These are phyloP conservation scores for Daptonema setosum DNA, from an alignment of 2,888 invertebrate species.

Conservation along the genomic window DNA sequence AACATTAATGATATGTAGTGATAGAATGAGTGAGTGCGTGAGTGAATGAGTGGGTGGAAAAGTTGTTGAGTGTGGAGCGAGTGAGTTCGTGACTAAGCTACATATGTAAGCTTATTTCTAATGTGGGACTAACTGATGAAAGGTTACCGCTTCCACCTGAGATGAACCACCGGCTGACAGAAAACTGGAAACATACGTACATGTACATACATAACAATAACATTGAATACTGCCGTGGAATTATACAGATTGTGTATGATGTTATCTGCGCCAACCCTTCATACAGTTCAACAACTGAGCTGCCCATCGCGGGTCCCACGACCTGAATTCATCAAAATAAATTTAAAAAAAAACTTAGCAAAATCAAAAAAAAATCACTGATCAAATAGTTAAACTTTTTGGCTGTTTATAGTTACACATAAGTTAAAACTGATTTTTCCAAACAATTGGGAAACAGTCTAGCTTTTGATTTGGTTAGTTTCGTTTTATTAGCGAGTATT, in stretches of 20 bases:
- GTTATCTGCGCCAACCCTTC: not conserved
- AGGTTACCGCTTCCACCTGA: constrained; percentile 1
- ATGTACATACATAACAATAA: not conserved
- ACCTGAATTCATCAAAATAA: no score
- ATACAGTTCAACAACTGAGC: no score
- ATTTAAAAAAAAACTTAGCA: no score
- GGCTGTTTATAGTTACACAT: no score
- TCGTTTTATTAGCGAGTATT: not conserved
- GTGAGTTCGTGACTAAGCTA: no score
- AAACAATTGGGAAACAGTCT: no score
- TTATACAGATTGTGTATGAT: not conserved
- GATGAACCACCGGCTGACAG: not conserved
- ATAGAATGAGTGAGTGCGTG: no score
- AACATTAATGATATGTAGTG: no score
- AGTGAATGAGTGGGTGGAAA: not conserved
- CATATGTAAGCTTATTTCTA: not conserved
- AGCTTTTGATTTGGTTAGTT: no score
- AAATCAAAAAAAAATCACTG: no score
- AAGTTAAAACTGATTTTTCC: no score
- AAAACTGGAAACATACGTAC: constrained; percentile 1
- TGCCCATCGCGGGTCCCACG: constrained; percentile 2
- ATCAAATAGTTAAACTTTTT: no score
- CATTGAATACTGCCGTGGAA: not conserved
- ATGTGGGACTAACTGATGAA: constrained; percentile 1
- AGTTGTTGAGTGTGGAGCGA: not conserved